Percentiles rank a stretch among this genome's conserved stretches.
Evolutionary conservation across 2,113 vertebrate species (phyloP).

Genomic region (Gnathonemus echidnorhynchus): DNA sequence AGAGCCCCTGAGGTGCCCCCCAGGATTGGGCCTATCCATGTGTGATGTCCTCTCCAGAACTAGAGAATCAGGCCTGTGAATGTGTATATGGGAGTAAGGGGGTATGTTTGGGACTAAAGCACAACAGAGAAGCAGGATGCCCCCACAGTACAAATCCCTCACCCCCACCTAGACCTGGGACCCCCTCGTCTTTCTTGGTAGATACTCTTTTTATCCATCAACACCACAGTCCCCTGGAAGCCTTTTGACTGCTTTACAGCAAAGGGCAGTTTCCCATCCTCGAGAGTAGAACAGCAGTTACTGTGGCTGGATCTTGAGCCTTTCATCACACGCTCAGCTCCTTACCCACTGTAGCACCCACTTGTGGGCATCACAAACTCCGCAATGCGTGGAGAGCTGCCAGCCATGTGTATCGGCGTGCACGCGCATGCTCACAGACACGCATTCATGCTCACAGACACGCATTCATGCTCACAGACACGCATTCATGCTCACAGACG

Average conservation of each 20-base stretch:
- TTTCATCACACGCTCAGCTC: neutral
- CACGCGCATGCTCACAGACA: neutral
- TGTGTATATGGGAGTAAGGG: neutral
- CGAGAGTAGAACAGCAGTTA: neutral
- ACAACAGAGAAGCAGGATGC: neutral
- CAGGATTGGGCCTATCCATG: neutral
- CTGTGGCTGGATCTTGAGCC: neutral
- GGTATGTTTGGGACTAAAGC: neutral
- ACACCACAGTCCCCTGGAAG: neutral
- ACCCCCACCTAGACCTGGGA: neutral
- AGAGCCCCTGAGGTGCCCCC: neutral
- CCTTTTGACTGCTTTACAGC: neutral
- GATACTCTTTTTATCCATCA: neutral
- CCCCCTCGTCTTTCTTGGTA: neutral
- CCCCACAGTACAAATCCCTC: neutral
- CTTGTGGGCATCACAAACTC: neutral
- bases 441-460: neutral
- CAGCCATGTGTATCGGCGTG: neutral
- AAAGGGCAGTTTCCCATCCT: neutral
- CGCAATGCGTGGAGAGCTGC: neutral
- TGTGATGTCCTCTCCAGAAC: neutral
- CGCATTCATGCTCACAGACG: neutral
- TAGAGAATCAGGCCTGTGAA: neutral
- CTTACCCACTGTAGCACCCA: neutral
- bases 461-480: neutral